A percentile compares a stretch with the other conserved stretches of the same genome.
Conservation (phyloP, 2,888 invertebrate species). For the Leucophenga montana region DNA sequence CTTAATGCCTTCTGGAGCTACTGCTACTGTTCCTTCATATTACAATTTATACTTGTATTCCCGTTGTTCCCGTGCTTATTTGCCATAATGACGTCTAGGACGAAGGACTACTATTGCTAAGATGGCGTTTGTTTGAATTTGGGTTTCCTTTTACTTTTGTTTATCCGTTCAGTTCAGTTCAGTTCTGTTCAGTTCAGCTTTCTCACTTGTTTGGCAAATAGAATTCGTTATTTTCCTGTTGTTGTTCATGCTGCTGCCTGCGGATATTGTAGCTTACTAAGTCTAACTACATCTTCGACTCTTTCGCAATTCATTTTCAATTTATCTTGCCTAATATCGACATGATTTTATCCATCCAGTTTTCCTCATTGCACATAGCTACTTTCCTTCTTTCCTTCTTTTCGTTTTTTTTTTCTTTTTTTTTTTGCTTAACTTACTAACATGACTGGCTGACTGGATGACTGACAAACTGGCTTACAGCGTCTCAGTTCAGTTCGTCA, state of each 20-base stretch:
- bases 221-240: too few relatives aligned
- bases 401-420: background rate
- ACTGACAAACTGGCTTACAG: conserved; percentile 27
- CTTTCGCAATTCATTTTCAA: conserved; percentile 63
- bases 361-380: conserved; percentile 35
- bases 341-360: conserved; percentile 48
- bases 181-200: too few relatives aligned
- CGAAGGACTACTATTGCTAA: too few relatives aligned
- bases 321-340: conserved; percentile 68
- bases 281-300: conserved; percentile 9
- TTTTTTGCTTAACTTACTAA: background rate
- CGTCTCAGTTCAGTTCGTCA: conserved; percentile 36
- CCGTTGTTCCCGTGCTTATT: background rate
- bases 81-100: background rate
- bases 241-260: background rate
- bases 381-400: conserved; percentile 30
- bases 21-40: too few relatives aligned
- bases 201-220: too few relatives aligned
- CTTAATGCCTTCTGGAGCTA: conserved; percentile 9
- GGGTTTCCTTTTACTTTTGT: too few relatives aligned
- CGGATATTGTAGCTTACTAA: background rate
- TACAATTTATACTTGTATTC: too few relatives aligned
- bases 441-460: conserved; percentile 11
- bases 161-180: too few relatives aligned
- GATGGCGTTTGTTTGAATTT: too few relatives aligned